Base-by-base conservation (phyloP, 2,888 invertebrate species). In the Orthonychiurus folsomi region DNA sequence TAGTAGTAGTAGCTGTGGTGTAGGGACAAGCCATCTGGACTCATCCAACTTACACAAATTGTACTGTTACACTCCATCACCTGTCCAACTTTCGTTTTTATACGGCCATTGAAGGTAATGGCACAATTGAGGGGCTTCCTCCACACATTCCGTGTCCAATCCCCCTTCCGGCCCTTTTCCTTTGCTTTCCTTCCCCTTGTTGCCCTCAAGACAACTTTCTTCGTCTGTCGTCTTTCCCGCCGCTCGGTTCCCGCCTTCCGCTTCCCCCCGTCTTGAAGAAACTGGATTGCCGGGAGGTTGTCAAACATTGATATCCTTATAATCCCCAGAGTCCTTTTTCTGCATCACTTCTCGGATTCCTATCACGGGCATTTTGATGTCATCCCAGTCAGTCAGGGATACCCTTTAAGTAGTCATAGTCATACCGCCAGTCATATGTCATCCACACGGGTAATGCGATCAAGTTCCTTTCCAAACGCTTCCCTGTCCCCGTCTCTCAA, bases 161-260 rank as follows among this genome's bases (percentile, higher is more conserved):
- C 57, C 37, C 37, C n/a, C 57, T 57, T 37, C 24, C 58, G 5
- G 47, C 24, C 18, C 58, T 56, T 20, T 24, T 56, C 9, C 23
- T 56, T n/a, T 56, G n/a, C 26, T 26, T 56, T 27, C 26, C n/a
- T 56, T n/a, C n/a, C 21, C 15, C 54, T 54, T 23, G 12, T 18
- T 56, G 20, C 24, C 26, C 27, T n/a, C n/a, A 24, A 18, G n/a
- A n/a, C 24, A 12, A 26, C 26, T 56, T 56, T 27, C 27, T 25
- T 15, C 53, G 12, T 53, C 21, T n/a, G 15, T 20, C 21, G 15
- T 48, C 18, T 18, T 18, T 18, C 48, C 48, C 48, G 15, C 18
- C 48, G n/a, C 56, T 3, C 21, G 1, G 18, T 21, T 50, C 21
- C 48, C 58, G 20, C 3, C 28, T 23, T n/a, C 15, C 47, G n/a